Evolutionary conservation across 2,113 vertebrate species (phyloP).

Genomic region (Lontra canadensis): DNA sequence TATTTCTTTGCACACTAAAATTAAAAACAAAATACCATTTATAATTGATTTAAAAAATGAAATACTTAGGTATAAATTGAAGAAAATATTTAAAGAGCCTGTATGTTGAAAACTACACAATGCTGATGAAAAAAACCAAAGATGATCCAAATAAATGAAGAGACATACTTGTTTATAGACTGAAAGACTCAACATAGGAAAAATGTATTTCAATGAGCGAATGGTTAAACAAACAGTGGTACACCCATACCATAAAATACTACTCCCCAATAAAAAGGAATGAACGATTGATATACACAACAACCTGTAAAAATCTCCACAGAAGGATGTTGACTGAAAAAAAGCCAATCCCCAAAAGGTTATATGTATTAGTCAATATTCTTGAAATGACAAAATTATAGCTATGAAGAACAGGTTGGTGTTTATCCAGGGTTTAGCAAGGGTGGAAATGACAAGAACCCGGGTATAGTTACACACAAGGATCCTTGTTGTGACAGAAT

Average conservation of each 20-base stretch:
- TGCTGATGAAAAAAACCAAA: neutral
- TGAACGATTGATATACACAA: neutral
- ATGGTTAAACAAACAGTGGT: neutral
- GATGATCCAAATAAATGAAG: neutral
- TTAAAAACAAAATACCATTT: neutral
- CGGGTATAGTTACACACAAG: neutral
- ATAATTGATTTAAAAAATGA: neutral
- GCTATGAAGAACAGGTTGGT: neutral
- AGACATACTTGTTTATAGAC: neutral
- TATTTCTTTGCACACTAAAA: neutral
- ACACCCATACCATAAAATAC: neutral
- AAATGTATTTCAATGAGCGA: neutral
- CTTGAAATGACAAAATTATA: neutral
- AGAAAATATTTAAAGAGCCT: neutral
- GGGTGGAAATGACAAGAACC: neutral
- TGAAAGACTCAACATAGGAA: neutral
- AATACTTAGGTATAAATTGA: neutral
- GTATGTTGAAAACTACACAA: neutral
- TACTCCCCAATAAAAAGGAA: neutral
- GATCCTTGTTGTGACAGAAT: neutral
- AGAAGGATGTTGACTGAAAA: neutral
- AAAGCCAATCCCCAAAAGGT: neutral
- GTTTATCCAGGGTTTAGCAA: neutral
- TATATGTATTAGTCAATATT: neutral
- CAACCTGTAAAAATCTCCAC: neutral